Percentiles rank a stretch among this genome's conserved stretches.
phyloP scores from a whole-genome alignment of 2,888 invertebrate genomes.

The Apodemia zela region DNA sequence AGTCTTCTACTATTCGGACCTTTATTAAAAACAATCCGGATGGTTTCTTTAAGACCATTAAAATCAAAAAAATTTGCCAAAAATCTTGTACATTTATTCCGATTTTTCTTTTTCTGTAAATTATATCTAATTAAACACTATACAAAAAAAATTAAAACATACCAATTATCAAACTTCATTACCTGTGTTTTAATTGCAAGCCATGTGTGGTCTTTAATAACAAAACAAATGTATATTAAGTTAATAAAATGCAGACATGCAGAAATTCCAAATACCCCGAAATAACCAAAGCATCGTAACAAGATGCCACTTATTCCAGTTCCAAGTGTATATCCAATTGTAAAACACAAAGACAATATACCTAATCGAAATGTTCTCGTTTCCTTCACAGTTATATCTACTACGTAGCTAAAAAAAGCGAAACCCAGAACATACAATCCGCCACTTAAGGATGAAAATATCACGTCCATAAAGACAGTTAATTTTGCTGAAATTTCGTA shows the following conservation, averaged over 20 bases:
- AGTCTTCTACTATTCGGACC: conserved; percentile 59
- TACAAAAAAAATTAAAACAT: too few species aligned
- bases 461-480: conserved; percentile 71
- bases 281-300: conserved; percentile 66
- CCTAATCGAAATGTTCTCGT: conserved; percentile 81
- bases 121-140: too few species aligned
- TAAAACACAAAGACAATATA: conserved; percentile 66
- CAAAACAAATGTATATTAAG: conserved; percentile 37
- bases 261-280: conserved; percentile 70
- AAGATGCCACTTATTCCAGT: conserved; percentile 63
- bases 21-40: conserved; percentile 72
- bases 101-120: too few species aligned
- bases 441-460: conserved; percentile 77
- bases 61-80: conserved; percentile 73
- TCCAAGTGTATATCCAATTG: conserved; percentile 63
- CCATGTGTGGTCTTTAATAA: too few species aligned
- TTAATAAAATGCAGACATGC: conserved; percentile 61
- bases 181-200: too few species aligned
- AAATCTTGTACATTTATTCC: conserved; percentile 33
- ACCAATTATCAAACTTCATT: too few species aligned
- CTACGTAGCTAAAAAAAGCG: conserved; percentile 81
- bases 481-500: conserved; percentile 75
- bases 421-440: conserved; percentile 78
- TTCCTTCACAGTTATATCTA: conserved; percentile 76
- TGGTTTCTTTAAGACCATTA: conserved; percentile 71